Percentiles rank a stretch among this genome's conserved stretches.
Evolutionary conservation across 2,888 invertebrate genomes (phyloP).

Genomic region (Drosophila subquinaria): DNA sequence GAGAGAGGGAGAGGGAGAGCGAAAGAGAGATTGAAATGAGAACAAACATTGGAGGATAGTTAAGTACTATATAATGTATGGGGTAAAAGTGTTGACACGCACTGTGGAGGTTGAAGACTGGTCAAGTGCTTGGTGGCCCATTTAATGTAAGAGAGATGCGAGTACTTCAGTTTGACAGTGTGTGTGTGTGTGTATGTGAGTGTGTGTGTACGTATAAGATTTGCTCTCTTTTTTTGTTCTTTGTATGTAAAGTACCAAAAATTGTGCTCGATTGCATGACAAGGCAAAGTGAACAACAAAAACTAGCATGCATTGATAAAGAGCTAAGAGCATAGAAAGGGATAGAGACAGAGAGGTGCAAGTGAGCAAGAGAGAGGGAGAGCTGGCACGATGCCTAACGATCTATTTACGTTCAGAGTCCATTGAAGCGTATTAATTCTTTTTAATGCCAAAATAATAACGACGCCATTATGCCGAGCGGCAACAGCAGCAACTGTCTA

Average conservation of each 20-base stretch:
- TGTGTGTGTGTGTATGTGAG: neutral
- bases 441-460: slow-evolving; percentile 81
- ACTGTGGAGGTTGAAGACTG: slow-evolving; percentile 11
- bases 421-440: slow-evolving; percentile 81
- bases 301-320: slow-evolving; percentile 63
- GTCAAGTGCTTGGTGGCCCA: slow-evolving; percentile 40
- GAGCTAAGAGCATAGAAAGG: slow-evolving; percentile 21
- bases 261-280: slow-evolving; percentile 74
- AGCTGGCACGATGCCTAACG: slow-evolving; percentile 70
- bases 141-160: slow-evolving; percentile 24
- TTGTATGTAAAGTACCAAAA: slow-evolving; percentile 68
- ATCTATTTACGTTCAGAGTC: slow-evolving; percentile 79
- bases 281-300: slow-evolving; percentile 68
- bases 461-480: slow-evolving; percentile 79
- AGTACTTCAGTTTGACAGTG: slow-evolving; percentile 16
- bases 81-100: slow-evolving; percentile 8
- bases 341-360: neutral
- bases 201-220: slow-evolving; percentile 3
- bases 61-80: slow-evolving; percentile 4
- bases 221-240: slow-evolving; percentile 5
- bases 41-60: slow-evolving; percentile 16
- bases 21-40: neutral
- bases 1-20: neutral
- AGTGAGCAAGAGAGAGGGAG: neutral
- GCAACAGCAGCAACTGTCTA: slow-evolving; percentile 39